phyloP scores from a whole-genome alignment of 1,140 invertebrate genomes.

The Dendroctonus valens region DNA sequence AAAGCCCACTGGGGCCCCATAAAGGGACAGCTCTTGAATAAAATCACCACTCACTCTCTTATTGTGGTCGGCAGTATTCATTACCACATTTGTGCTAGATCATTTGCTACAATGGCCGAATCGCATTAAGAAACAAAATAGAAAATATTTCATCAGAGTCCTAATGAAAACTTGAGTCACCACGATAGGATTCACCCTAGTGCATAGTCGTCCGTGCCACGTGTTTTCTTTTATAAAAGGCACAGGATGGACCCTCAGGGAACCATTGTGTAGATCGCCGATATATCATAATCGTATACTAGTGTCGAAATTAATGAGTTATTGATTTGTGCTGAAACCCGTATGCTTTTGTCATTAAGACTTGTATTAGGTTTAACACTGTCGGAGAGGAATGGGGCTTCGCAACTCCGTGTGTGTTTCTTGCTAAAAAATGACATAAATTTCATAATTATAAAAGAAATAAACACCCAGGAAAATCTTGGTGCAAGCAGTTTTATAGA shows the following conservation, averaged over 20 bases:
- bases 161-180: constrained; percentile 14
- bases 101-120: constrained; percentile 11
- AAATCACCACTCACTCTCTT: too few species aligned
- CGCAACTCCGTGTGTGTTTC: too few species aligned
- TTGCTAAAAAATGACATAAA: too few species aligned
- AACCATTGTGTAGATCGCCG: constrained; percentile 9
- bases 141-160: constrained; percentile 11
- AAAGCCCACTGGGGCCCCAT: too few species aligned
- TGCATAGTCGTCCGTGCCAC: neutral
- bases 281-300: constrained; percentile 18
- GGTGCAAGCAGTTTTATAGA: too few species aligned
- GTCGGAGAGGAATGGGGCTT: too few species aligned
- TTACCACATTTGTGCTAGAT: constrained; percentile 17
- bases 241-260: constrained; percentile 1
- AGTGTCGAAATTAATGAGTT: constrained; percentile 13
- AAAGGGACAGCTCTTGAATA: too few species aligned
- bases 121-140: constrained; percentile 17
- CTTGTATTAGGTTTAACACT: too few species aligned
- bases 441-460: too few species aligned
- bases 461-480: too few species aligned
- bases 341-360: too few species aligned
- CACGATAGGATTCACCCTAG: constrained; percentile 1
- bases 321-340: constrained; percentile 16
- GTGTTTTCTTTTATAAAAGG: constrained; percentile 16
- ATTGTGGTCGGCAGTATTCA: constrained; percentile 1